Percentiles rank a stretch among this genome's conserved stretches.
Conservation (phyloP, 1,140 invertebrate genomes). For the Drosophila seguyi region DNA sequence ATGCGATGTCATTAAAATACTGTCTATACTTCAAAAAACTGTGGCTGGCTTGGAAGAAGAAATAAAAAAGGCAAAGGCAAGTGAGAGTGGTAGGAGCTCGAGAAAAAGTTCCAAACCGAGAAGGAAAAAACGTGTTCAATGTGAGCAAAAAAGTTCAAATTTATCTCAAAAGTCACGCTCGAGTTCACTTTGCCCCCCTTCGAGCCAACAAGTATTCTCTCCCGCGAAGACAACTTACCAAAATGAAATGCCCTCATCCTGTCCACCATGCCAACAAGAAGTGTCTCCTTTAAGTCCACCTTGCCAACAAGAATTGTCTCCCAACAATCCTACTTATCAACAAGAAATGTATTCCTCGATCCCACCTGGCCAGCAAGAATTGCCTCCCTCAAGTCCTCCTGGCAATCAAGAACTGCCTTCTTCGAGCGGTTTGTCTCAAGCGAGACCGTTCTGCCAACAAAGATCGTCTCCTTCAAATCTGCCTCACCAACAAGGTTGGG, state of each 20-base stretch:
- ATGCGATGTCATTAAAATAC: slow-evolving; percentile 36
- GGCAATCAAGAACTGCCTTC: neutral
- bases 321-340: neutral
- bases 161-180: neutral
- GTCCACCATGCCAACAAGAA: neutral
- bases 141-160: neutral
- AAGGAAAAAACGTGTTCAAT: neutral
- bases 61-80: slow-evolving; percentile 13
- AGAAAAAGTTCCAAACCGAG: neutral
- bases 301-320: neutral
- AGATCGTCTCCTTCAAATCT: neutral
- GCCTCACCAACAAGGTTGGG: neutral
- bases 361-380: neutral
- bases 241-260: neutral
- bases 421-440: neutral
- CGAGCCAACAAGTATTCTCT: neutral
- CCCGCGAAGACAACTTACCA: neutral
- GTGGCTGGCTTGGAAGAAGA: slow-evolving; percentile 34
- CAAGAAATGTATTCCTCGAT: neutral
- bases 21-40: slow-evolving; percentile 43
- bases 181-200: neutral
- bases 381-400: neutral
- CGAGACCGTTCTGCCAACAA: neutral
- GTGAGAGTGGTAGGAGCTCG: neutral
- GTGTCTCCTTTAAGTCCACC: neutral